Evolutionary conservation across 2,113 vertebrate genomes (phyloP), one percentile per base, ranked within the genome.

Genomic region (Syrmaticus mikado): DNA sequence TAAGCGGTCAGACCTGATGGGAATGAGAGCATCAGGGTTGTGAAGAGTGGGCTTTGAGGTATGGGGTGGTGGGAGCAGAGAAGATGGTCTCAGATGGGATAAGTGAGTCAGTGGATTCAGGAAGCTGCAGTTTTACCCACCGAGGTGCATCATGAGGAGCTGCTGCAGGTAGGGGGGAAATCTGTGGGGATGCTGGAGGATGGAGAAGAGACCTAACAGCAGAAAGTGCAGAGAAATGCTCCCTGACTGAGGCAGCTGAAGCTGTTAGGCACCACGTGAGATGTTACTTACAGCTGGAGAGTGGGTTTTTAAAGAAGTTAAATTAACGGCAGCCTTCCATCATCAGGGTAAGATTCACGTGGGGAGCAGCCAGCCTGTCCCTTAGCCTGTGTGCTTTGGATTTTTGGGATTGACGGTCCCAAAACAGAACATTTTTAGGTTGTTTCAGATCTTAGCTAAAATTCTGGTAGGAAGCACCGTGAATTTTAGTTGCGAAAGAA

Each of bases 341-440:
- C 1, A 0, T 43, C n/a, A 68, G 25, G 32, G 2, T 58, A 14
- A 48, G 61, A 21, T 41, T 61, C 22, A 2, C 25, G 19, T 18
- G 32, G 57, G 17, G 57, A 45, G 30, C 11, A 46, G 48, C 3
- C 62, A 52, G 14, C 48, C 27, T 34, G 66, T 27, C 46, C 21
- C 27, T 61, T 11, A 30, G 24, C 61, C 61, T 0, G 0, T 27
- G 38, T 1, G 0, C 27, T 60, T 71, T 11, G 64, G 15, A 50
- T 25, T 8, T 32, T 45, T 18, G 28, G 58, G 48, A n/a, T 53
- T 46, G 61, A 38, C 11, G 4, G 34, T 68, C 27, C 32, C 38
- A 20, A 30, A 5, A 20, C 70, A 45, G 20, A 19, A 15, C 38
- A 19, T 24, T 7, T 38, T 34, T 45, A 20, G 11, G 32, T 57